Evolutionary conservation across 2,888 invertebrate genomes (phyloP).

Genomic region (Leptinotarsa haldemani): DNA sequence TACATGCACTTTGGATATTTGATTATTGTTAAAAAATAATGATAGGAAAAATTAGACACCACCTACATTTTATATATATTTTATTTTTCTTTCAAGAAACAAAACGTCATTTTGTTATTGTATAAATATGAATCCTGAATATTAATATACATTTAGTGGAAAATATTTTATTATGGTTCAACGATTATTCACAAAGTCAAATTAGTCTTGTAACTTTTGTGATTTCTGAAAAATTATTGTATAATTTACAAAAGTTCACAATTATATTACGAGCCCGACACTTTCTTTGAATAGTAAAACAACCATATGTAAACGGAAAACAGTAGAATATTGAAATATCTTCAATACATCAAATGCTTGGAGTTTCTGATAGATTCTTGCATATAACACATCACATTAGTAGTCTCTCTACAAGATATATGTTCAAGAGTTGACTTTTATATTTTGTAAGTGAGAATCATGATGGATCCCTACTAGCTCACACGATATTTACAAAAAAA

Average conservation of each 20-base stretch:
- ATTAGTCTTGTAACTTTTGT: constrained; percentile 4
- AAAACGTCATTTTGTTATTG: neutral
- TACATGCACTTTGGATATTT: too few relatives aligned
- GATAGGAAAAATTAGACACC: neutral
- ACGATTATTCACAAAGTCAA: constrained; percentile 4
- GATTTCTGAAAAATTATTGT: neutral
- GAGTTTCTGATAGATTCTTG: neutral
- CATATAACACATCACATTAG: neutral
- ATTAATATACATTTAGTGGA: constrained; percentile 14
- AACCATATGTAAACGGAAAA: neutral
- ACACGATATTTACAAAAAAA: neutral
- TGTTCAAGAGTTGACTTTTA: too few relatives aligned
- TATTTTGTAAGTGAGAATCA: too few relatives aligned
- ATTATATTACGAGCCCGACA: neutral
- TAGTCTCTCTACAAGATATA: too few relatives aligned
- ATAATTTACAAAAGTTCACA: neutral
- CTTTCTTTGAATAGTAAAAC: neutral
- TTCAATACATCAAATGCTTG: neutral
- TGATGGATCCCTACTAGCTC: too few relatives aligned
- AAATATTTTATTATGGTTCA: neutral
- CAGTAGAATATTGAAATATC: neutral
- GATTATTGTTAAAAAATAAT: too few relatives aligned
- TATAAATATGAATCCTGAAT: constrained; percentile 5
- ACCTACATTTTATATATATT: constrained; percentile 2
- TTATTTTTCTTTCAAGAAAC: constrained; percentile 2